Evolutionary conservation across 2,797 vertebrate genomes (phyloP).

Genomic region (Neopelma chrysocephalum): DNA sequence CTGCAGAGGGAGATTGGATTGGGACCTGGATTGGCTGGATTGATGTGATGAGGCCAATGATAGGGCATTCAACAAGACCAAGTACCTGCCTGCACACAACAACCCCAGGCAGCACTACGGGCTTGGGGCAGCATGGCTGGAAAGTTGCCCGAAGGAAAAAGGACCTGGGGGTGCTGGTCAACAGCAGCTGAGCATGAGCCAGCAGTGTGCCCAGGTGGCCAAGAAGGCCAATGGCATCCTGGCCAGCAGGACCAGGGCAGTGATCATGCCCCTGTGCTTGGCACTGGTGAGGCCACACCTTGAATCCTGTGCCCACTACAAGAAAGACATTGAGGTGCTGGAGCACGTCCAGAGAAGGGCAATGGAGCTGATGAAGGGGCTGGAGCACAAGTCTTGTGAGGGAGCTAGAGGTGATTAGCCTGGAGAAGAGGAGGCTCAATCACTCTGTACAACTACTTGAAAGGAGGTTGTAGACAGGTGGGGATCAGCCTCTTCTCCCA

Average conservation of each 20-base stretch:
- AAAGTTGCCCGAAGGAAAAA: not conserved
- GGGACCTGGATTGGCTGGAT: not conserved
- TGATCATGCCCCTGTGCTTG: too few relatives aligned
- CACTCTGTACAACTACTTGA: too few relatives aligned
- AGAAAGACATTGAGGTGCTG: not conserved
- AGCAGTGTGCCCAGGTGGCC: not conserved
- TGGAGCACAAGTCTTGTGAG: not conserved
- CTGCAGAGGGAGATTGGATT: too few relatives aligned
- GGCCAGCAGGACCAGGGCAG: not conserved
- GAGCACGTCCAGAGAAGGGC: fast-evolving
- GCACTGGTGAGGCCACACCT: not conserved
- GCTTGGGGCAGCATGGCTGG: not conserved
- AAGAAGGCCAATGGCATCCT: not conserved
- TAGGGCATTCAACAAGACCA: not conserved
- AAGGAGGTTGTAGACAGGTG: not conserved
- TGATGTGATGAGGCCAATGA: fast-evolving
- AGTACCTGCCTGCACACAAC: not conserved
- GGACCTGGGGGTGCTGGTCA: not conserved
- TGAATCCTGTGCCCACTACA: fast-evolving
- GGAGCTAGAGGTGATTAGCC: not conserved
- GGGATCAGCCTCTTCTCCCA: not conserved
- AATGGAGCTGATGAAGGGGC: not conserved
- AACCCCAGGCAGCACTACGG: fast-evolving
- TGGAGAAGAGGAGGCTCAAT: too few relatives aligned
- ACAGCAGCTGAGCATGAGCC: not conserved